Evolutionary conservation across 2,113 vertebrate species (phyloP).

Genomic region (Myotis brandtii): DNA sequence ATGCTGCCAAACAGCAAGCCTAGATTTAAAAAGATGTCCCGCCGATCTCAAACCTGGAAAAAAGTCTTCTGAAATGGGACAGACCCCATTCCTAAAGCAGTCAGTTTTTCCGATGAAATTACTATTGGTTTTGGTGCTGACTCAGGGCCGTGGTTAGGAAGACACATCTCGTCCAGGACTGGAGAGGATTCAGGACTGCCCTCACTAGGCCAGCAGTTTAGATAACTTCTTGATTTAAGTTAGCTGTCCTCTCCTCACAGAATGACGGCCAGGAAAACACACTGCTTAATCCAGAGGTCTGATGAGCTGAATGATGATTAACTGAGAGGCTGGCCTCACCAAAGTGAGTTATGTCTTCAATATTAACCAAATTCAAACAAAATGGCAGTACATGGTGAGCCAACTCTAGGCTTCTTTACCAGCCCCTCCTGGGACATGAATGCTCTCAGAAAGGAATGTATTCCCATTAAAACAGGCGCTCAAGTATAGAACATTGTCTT

Average conservation of each 20-base stretch:
- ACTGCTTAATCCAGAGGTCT: background rate
- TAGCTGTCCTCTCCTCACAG: background rate
- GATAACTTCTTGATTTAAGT: background rate
- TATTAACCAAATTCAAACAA: background rate
- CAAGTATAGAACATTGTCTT: background rate
- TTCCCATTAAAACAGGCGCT: background rate
- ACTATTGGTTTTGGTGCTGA: background rate
- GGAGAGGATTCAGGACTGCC: background rate
- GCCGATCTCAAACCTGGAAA: background rate
- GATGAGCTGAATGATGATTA: background rate
- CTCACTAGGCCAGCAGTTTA: background rate
- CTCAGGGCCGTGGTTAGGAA: background rate
- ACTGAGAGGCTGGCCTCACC: background rate
- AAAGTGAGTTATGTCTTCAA: background rate
- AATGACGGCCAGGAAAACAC: background rate
- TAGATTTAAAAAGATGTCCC: background rate
- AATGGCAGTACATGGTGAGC: background rate
- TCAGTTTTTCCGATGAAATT: background rate
- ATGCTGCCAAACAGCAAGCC: background rate
- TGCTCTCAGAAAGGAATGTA: background rate
- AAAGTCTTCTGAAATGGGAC: background rate
- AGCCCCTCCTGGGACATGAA: background rate
- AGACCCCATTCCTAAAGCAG: background rate
- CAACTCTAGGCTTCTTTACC: background rate
- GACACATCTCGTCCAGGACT: background rate